Evolutionary conservation across 2,888 invertebrate genomes (phyloP).

Genomic region (Drosophila falleni): DNA sequence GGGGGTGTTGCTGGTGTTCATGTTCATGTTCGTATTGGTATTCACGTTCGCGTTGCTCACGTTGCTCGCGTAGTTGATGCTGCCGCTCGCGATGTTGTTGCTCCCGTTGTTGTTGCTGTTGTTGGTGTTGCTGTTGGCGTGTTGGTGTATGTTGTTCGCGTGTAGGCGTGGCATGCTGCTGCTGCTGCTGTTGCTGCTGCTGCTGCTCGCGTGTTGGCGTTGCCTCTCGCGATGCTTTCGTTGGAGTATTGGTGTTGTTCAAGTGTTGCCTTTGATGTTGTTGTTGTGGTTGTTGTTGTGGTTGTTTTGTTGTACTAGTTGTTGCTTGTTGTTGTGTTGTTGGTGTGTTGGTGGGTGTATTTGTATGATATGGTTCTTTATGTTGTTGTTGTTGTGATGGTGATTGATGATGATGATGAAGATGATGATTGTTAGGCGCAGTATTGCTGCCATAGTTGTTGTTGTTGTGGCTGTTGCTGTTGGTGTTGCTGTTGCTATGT

Average conservation of each 20-base stretch:
- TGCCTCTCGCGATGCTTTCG: constrained; percentile 70
- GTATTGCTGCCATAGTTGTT: constrained; percentile 51
- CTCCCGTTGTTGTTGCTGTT: constrained; percentile 50
- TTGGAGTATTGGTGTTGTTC: constrained; percentile 66
- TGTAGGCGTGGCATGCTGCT: constrained; percentile 56
- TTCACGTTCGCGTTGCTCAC: constrained; percentile 43
- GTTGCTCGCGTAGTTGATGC: constrained; percentile 28
- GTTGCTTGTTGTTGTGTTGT: constrained; percentile 45
- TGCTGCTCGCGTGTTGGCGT: constrained; percentile 70
- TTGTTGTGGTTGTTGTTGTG: constrained; percentile 42
- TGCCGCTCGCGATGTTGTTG: constrained; percentile 48
- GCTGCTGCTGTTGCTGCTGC: constrained; percentile 55
- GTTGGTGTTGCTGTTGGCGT: constrained; percentile 54
- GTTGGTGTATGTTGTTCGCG: constrained; percentile 60
- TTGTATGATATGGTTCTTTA: constrained; percentile 35
- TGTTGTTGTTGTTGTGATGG: constrained; percentile 24
- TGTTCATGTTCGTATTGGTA: constrained; percentile 51
- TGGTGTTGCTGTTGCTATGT: constrained; percentile 57
- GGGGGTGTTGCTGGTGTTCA: constrained; percentile 43
- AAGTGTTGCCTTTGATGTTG: constrained; percentile 56
- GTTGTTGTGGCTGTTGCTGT: constrained; percentile 44
- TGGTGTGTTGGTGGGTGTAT: constrained; percentile 39
- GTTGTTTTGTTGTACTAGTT: constrained; percentile 43
- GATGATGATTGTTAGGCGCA: constrained; percentile 54
- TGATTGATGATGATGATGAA: constrained; percentile 30